phyloP scores from a whole-genome alignment of 1,140 invertebrate species.

The Coelopa frigida region DNA sequence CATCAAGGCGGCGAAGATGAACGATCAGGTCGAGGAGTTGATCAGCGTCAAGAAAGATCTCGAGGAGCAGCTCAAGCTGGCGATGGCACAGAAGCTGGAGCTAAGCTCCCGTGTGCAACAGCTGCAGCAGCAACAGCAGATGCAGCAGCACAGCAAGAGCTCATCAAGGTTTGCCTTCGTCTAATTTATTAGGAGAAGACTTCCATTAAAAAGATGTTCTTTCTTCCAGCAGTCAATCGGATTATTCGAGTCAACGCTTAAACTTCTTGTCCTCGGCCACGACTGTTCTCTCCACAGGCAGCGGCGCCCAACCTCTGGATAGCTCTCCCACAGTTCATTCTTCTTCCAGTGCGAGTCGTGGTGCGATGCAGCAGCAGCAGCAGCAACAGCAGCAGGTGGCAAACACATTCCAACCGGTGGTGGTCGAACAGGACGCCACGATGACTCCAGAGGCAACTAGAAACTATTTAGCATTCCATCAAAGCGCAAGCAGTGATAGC shows the following conservation, averaged over 20 bases:
- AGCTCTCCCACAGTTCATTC: too few relatives aligned
- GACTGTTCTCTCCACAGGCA: constrained; percentile 38
- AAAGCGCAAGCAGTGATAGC: constrained; percentile 41
- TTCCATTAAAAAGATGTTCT: background rate
- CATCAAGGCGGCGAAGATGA: constrained; percentile 56
- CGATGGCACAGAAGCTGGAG: constrained; percentile 49
- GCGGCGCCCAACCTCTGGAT: too few relatives aligned
- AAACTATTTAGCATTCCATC: constrained; percentile 38
- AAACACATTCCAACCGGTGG: constrained; percentile 40
- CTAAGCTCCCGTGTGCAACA: constrained; percentile 38
- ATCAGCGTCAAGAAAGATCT: constrained; percentile 54
- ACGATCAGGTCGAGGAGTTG: constrained; percentile 51
- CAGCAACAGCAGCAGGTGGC: constrained; percentile 11
- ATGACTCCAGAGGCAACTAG: constrained; percentile 9
- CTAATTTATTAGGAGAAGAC: background rate
- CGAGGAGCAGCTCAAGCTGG: constrained; percentile 55
- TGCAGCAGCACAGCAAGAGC: constrained; percentile 30
- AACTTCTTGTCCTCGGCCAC: constrained; percentile 41
- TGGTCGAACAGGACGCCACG: constrained; percentile 21
- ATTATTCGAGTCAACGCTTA: constrained; percentile 41
- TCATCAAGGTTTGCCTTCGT: constrained; percentile 29
- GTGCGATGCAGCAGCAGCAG: too few relatives aligned
- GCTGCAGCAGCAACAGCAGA: constrained; percentile 29
- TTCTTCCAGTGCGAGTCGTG: too few relatives aligned
- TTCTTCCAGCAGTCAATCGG: constrained; percentile 28